Percentiles rank a stretch among this genome's conserved stretches.
Conservation (phyloP, 2,113 vertebrate genomes). For the Monopterus albus region DNA sequence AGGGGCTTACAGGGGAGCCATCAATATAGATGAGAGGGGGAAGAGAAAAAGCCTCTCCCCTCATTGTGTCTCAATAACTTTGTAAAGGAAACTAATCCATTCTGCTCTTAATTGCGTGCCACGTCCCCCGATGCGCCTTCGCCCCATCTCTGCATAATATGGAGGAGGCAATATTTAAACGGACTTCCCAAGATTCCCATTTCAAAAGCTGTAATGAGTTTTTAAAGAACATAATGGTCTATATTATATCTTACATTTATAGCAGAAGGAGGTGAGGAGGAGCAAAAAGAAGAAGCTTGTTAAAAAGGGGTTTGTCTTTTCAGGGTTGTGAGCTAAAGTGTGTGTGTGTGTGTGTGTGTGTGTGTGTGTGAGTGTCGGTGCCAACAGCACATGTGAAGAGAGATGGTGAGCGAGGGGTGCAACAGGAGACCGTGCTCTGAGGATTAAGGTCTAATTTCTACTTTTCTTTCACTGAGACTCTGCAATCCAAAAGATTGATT, state of each 20-base stretch:
- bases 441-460: conserved; percentile 85
- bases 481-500: conserved; percentile 80
- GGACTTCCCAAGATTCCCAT: conserved; percentile 74
- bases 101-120: conserved; percentile 83
- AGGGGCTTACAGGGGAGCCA: conserved; percentile 69
- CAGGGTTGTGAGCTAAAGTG: conserved; percentile 53
- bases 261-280: conserved; percentile 58
- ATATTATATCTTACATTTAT: conserved; percentile 77
- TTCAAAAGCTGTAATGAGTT: conserved; percentile 84
- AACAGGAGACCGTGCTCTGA: conserved; percentile 51
- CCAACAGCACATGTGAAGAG: conserved; percentile 23
- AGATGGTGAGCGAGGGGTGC: conserved; percentile 37
- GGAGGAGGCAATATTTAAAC: conserved; percentile 72
- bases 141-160: conserved; percentile 64
- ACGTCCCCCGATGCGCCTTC: conserved; percentile 73
- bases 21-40: conserved; percentile 70
- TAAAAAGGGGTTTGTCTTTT: conserved; percentile 75
- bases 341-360: conserved; percentile 41
- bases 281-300: conserved; percentile 16
- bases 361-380: conserved; percentile 8
- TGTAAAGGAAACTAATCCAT: conserved; percentile 83
- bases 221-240: conserved; percentile 82
- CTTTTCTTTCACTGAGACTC: conserved; percentile 77
- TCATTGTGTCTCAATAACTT: conserved; percentile 83
- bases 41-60: conserved; percentile 62